Evolutionary conservation across 2,888 invertebrate genomes (phyloP).

Genomic region (Chouioia cunea): DNA sequence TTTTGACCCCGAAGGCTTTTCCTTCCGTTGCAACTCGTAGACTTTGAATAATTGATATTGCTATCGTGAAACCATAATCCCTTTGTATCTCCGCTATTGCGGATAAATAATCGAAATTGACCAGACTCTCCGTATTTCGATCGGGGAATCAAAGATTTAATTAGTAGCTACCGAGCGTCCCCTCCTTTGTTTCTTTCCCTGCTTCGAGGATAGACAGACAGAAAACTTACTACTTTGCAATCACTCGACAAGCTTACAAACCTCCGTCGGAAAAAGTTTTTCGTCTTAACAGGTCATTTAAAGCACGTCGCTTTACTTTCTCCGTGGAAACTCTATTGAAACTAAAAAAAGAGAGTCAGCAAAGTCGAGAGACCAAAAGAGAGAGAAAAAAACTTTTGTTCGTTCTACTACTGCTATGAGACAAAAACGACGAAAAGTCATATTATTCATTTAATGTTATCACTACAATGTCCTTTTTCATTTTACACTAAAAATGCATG

Average conservation of each 20-base stretch:
- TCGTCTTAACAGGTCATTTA: constrained; percentile 55
- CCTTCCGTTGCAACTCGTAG: neutral
- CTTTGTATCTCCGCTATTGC: no score
- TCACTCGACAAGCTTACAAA: constrained; percentile 53
- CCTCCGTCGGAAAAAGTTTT: constrained; percentile 52
- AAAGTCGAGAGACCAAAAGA: neutral
- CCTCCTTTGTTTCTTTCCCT: constrained; percentile 45
- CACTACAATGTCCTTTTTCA: no score
- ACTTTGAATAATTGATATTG: constrained; percentile 13
- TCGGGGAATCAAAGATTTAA: constrained; percentile 55
- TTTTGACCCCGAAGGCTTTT: neutral
- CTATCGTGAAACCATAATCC: no score
- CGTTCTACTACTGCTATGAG: no score
- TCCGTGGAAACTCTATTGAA: constrained; percentile 29
- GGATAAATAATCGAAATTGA: no score
- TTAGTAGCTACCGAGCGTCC: constrained; percentile 56
- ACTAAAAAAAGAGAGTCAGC: constrained; percentile 20
- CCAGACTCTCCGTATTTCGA: constrained; percentile 24
- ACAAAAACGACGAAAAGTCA: no score
- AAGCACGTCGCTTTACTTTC: constrained; percentile 53
- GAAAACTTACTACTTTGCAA: constrained; percentile 57
- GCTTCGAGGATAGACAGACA: constrained; percentile 48
- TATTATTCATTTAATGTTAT: no score
- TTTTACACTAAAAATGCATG: no score
- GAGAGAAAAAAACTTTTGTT: no score